These are phyloP conservation scores for Mercenaria mercenaria DNA, from an alignment of 1,140 invertebrate genomes.

Conservation along the genomic window DNA sequence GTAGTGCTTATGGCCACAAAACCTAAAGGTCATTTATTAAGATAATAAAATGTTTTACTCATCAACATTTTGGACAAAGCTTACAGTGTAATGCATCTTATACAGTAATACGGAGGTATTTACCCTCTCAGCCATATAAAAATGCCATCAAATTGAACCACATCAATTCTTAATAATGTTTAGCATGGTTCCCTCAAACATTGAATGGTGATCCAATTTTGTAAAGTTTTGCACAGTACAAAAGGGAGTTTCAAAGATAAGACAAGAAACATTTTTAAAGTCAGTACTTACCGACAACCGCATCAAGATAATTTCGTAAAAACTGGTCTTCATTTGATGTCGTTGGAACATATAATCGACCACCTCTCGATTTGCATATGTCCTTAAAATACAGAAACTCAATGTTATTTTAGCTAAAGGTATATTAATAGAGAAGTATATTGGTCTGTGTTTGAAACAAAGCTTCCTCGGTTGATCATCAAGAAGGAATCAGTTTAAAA, in stretches of 20 bases:
- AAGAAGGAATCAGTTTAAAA: too few species aligned
- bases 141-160: neutral
- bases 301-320: neutral
- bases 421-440: too few species aligned
- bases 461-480: too few species aligned
- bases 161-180: neutral
- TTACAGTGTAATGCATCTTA: too few species aligned
- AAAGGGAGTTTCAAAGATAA: neutral
- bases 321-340: neutral
- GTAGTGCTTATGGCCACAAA: too few species aligned
- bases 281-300: neutral
- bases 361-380: neutral
- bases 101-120: too few species aligned
- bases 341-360: neutral
- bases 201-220: neutral
- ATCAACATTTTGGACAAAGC: too few species aligned
- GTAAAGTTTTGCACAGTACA: too few species aligned
- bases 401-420: too few species aligned
- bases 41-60: too few species aligned
- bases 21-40: too few species aligned
- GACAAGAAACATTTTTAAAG: neutral
- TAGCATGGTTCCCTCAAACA: neutral
- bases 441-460: too few species aligned
- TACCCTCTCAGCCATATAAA: neutral
- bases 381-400: neutral